Evolutionary conservation across 2,888 invertebrate species (phyloP), one percentile per base, ranked within the genome.

Genomic region (Boloria euphrosyne): DNA sequence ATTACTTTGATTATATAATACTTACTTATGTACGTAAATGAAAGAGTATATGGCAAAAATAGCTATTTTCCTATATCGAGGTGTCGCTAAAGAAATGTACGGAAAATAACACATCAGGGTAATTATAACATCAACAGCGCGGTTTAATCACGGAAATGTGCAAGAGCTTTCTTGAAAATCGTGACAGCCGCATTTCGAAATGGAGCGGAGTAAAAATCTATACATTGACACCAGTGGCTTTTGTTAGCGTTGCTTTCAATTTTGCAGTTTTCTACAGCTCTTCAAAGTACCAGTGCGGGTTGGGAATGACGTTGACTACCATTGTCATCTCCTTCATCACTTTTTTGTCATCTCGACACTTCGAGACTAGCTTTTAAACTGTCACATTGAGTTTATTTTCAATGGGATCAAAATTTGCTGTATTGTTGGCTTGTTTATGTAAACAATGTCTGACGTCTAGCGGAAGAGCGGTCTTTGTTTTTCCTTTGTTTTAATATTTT

Each of bases 181-280:
- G 38, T 81, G 73, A 73, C 75, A 73, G 74, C 74, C 75, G 74
- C 79, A 81, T 77, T 75, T 66, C 43, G 62, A 70, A 65, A 68
- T 68, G 66, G 62, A 59, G 70, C 66, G 43, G 17, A 55, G 67
- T 59, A 63, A 53, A 53, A 64, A 58, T 58, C 55, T 55, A 60
- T 64, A 64, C 52, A 65, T 51, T 62, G 82, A 80, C 81, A 79
- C 77, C 76, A 73, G 71, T 65, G 69, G 76, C 82, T 80, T 86
- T 88, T 88, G 87, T 87, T 77, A 74, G 71, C 52, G 72, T 72
- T 75, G 75, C 74, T 88, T 87, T 87, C 77, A 74, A 70, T 58
- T 71, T 72, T 75, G 75, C 74, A 74, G 78, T 81, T 78, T 80
- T 79, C 78, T 77, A 73, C 80, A 78, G 59, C 68, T 70, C 80